Evolutionary conservation across 2,797 vertebrate genomes (phyloP), one percentile per base, ranked within the genome.

Genomic region (Epinephelus malabaricus): DNA sequence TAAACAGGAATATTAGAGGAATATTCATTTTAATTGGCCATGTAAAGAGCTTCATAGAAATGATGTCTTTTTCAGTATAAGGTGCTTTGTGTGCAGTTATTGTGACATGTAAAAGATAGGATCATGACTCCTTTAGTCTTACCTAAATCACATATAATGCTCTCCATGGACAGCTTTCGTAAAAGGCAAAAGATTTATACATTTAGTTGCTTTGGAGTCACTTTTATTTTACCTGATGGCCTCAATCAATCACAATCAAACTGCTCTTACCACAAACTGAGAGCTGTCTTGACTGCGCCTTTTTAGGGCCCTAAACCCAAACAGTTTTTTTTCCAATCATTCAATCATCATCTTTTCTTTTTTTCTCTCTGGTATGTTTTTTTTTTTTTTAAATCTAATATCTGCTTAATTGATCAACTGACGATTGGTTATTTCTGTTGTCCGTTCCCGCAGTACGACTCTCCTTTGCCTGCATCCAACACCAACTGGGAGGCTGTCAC

Each of bases 401-500:
- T 65, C 6, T 61, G 43, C 43, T 60, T 2, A 50, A 8, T 27
- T 27, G n/a, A 55, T 58, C 3, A 10, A 19, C 58, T 50, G 40
- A 34, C 46, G n/a, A 53, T 54, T 17, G 5, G 1, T 84, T 56
- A 62, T 83, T 62, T 70, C 56, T 79, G 90, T 83, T 88, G 74
- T 87, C 68, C 77, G 61, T 78, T 89, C 83, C 90, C 90, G 94
- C 93, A 98, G 97, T 93, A 96, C 80, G 96, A 96, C 87, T 94
- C 96, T 80, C 94, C 95, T 77, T 92, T 95, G n/a, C 93, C 95
- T 78, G 93, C 92, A 54, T 97, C 96, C 70, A 95, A 96, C 85
- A 96, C 93, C 87, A 98, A 98, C 90, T 97, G 97, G 97, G 97
- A 97, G 86, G 96, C 96, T 17, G 95, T 97, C 91, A 97, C 97